Percentiles rank a stretch among this genome's conserved stretches.
These are phyloP conservation scores for Oncorhynchus clarkii DNA, from an alignment of 2,113 vertebrate genomes.

Conservation along the genomic window DNA sequence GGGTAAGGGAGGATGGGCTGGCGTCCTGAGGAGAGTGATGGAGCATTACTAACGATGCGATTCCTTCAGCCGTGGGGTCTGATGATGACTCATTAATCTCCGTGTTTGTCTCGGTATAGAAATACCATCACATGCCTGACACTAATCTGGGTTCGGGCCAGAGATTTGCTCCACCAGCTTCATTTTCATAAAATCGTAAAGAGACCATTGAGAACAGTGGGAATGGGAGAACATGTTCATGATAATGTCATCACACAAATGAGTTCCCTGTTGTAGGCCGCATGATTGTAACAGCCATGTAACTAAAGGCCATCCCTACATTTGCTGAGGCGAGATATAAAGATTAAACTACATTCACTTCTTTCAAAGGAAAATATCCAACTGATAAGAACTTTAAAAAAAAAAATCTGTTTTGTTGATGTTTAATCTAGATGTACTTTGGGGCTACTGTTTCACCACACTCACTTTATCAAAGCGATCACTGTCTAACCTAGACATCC, in stretches of 20 bases:
- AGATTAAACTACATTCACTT: background rate
- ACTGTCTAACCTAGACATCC: background rate
- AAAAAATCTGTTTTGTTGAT: background rate
- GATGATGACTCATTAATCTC: constrained; percentile 61
- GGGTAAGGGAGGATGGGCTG: no score
- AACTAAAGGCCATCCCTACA: background rate
- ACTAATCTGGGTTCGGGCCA: constrained; percentile 53
- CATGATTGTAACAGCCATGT: background rate
- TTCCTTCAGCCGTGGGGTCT: background rate
- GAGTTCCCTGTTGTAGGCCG: background rate
- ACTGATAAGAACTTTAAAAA: background rate
- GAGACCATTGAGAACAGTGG: background rate
- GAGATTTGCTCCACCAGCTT: constrained; percentile 35
- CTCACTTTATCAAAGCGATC: background rate
- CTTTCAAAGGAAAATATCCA: background rate
- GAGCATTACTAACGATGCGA: no score
- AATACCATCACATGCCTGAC: constrained; percentile 43
- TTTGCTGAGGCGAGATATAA: no score
- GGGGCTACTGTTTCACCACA: background rate
- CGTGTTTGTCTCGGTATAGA: constrained; percentile 53
- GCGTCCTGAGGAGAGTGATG: no score
- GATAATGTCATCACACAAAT: constrained; percentile 8
- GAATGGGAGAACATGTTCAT: background rate
- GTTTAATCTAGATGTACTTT: background rate
- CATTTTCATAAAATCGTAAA: constrained; percentile 23